Base-by-base conservation (phyloP, 2,888 invertebrate species). In the Dermolepida albohirtum region DNA sequence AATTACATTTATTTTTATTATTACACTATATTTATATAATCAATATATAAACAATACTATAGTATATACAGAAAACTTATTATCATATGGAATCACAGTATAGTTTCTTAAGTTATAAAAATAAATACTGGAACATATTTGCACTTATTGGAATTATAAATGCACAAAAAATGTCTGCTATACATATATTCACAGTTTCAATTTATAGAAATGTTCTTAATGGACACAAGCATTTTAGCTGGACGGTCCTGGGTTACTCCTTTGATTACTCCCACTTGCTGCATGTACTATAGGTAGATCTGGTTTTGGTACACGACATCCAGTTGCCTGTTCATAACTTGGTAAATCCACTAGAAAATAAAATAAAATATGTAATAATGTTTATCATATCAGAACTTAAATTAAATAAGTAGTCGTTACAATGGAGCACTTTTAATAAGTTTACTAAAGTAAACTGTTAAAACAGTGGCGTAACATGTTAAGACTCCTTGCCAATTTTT, bases 241-340 rank as follows among this genome's bases (percentile, higher is more conserved):
- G 12, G 65, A 66, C 14, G 65, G 54, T n/a, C 65, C 65, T 12
- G 65, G 43, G 22, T 17, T 34, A 29, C 34, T 54, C n/a, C 14
- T 27, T 22, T 64, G 49, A 7, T 10, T 34, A 6, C 34, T 34
- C 10, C 34, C 34, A 34, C 34, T 34, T 27, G 49, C 22, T 47
- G 17, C 14, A 43, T 66, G 65, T 12, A 66, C 65, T 8, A 47
- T 12, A 12, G 65, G 11, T 29, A 66, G 43, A 39, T 66, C 65
- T 12, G 65, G 27, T 47, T 43, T 54, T 2, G 65, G 65, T 22
- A 39, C 10, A 34, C 54, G 54, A 55, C 54, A 54, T 44, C 65
- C 65, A 6, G 65, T 66, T 44, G 65, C 65, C 54, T 66, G 65
- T 29, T 66, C 65, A 10, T 66, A 66, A 34, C 52, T 52, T 47